These are phyloP conservation scores for Camponotus fellah DNA, from an alignment of 2,888 invertebrate genomes.

Conservation along the genomic window DNA sequence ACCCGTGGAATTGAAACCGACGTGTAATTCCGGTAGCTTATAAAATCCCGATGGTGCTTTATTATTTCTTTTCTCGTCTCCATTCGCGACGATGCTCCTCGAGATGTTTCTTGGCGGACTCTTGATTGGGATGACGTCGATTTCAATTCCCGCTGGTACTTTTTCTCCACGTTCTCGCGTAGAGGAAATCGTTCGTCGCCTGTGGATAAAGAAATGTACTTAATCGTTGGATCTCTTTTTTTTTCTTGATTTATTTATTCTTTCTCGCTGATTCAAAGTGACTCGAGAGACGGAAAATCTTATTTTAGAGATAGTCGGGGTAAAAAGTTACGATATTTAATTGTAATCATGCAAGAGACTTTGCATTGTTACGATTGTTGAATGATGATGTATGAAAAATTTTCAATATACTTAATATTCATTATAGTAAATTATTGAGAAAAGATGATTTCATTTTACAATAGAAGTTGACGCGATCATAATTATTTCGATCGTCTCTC, in stretches of 20 bases:
- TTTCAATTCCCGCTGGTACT: conserved; percentile 26
- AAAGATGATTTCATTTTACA: not conserved
- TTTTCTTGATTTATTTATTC: conserved; percentile 10
- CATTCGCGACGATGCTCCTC: not conserved
- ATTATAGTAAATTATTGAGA: not conserved
- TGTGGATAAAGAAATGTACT: conserved; percentile 30
- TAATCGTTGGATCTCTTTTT: conserved; percentile 43
- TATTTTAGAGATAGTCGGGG: not conserved
- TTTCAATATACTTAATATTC: not conserved
- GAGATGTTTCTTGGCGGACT: not conserved
- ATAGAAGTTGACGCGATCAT: conserved; percentile 18
- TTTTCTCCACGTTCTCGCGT: not conserved
- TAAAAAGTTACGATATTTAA: not conserved
- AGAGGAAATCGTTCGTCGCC: not conserved
- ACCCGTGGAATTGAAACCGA: conserved; percentile 9
- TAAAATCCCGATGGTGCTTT: conserved; percentile 2
- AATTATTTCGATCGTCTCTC: not conserved
- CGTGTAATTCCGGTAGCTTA: not conserved
- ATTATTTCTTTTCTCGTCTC: not conserved
- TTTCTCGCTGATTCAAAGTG: not conserved
- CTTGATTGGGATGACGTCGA: conserved; percentile 18
- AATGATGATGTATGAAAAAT: not conserved
- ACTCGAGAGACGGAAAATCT: not conserved
- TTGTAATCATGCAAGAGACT: not conserved
- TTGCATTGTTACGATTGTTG: not conserved